phyloP scores from a whole-genome alignment of 1,140 invertebrate species.

The Drosophila santomea region DNA sequence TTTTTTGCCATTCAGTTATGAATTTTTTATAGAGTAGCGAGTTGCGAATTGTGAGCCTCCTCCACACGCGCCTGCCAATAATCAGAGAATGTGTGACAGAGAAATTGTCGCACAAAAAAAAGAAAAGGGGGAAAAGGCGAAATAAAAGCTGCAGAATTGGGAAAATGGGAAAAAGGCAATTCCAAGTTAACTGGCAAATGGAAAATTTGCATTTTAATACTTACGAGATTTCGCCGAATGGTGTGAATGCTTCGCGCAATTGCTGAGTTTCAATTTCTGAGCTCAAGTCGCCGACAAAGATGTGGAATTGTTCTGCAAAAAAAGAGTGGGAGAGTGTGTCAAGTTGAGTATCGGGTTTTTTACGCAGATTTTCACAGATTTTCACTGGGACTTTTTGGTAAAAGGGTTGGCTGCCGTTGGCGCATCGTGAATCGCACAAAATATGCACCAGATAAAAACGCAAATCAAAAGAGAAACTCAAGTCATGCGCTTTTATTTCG shows the following conservation, averaged over 20 bases:
- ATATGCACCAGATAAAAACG: conserved; percentile 54
- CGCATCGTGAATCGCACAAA: conserved; percentile 50
- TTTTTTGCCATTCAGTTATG: conserved; percentile 60
- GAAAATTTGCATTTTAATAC: conserved; percentile 84
- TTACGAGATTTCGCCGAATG: conserved; percentile 98
- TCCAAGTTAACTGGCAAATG: conserved; percentile 63
- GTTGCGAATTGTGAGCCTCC: conserved; percentile 1
- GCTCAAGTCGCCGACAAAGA: conserved; percentile 99
- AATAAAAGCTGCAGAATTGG: conserved; percentile 34
- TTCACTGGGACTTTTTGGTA: conserved; percentile 7
- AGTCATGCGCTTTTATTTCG: conserved; percentile 54
- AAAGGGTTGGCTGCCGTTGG: conserved; percentile 28
- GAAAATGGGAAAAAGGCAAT: conserved; percentile 47
- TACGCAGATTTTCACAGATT: conserved; percentile 16
- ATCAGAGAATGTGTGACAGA: conserved; percentile 49
- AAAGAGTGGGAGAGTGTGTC: conserved; percentile 42
- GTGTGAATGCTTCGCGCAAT: conserved; percentile 97
- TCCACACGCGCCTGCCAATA: conserved; percentile 66
- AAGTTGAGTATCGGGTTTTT: conserved; percentile 33
- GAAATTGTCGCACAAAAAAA: conserved; percentile 24
- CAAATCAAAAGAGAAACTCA: conserved; percentile 48
- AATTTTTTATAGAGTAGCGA: conserved; percentile 63
- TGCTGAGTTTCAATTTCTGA: conserved; percentile 99
- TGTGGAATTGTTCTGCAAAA: conserved; percentile 96
- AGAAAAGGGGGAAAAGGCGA: conserved; percentile 8